Evolutionary conservation across 2,797 vertebrate species (phyloP).

Genomic region (Tenualosa ilisha): DNA sequence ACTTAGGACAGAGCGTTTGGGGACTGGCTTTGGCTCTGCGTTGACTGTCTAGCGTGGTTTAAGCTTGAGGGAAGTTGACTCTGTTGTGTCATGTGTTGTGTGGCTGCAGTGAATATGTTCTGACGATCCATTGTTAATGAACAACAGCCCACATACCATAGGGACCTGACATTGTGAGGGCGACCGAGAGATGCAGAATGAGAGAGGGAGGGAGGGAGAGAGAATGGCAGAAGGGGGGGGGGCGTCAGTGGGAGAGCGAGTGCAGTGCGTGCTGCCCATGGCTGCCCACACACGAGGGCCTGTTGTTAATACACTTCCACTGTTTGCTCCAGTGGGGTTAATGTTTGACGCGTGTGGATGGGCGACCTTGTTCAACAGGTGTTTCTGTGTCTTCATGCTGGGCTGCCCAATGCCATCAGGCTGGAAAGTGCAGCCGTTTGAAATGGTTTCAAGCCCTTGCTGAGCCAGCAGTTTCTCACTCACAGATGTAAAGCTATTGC

Average conservation of each 20-base stretch:
- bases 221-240: neutral
- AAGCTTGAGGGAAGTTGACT: neutral
- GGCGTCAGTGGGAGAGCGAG: neutral
- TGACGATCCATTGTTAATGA: slow-evolving; percentile 16
- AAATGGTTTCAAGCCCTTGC: neutral
- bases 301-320: neutral
- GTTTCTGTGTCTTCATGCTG: slow-evolving; percentile 25
- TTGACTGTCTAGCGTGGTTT: neutral
- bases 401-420: neutral
- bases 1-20: neutral
- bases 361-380: slow-evolving; percentile 50
- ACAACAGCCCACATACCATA: slow-evolving; percentile 14
- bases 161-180: slow-evolving; percentile 18
- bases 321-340: slow-evolving; percentile 43
- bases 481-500: neutral
- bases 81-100: neutral
- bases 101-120: neutral
- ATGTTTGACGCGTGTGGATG: slow-evolving; percentile 51
- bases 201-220: neutral
- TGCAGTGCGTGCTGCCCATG: neutral
- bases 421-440: neutral
- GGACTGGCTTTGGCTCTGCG: too few species aligned
- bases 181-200: neutral
- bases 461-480: neutral
- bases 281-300: neutral